These are phyloP conservation scores for Lutjanus argentimaculatus DNA, from an alignment of 2,797 vertebrate genomes.

Conservation along the genomic window DNA sequence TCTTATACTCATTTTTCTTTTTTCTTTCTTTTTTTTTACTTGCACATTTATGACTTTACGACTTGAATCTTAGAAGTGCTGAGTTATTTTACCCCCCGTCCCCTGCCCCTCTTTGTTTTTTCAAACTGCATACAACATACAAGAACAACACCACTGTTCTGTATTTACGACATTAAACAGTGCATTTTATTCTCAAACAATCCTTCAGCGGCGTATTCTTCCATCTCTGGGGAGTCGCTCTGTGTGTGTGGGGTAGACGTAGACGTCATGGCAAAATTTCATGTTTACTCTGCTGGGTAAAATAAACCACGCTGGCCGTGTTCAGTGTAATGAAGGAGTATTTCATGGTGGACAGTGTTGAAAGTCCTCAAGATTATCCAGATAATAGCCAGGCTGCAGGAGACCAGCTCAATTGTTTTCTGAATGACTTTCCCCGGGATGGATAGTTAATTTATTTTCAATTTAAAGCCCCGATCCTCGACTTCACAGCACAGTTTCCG, in stretches of 20 bases:
- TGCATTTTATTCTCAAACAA: neutral
- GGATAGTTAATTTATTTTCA: slow-evolving; percentile 58
- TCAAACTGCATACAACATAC: neutral
- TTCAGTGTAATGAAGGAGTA: slow-evolving; percentile 29
- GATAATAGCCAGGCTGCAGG: slow-evolving; percentile 67
- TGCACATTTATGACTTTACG: too few relatives aligned
- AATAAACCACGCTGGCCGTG: neutral
- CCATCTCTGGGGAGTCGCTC: too few relatives aligned
- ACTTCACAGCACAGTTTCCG: slow-evolving; percentile 12
- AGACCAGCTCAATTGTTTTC: slow-evolving; percentile 32
- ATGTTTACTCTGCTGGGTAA: neutral
- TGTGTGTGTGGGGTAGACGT: neutral
- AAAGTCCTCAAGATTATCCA: slow-evolving; percentile 75
- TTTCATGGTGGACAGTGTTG: slow-evolving; percentile 14
- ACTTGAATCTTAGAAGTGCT: too few relatives aligned
- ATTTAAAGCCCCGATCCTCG: slow-evolving; percentile 34
- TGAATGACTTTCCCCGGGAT: slow-evolving; percentile 38
- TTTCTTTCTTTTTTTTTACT: too few relatives aligned
- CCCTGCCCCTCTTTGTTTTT: too few relatives aligned
- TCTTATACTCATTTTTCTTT: too few relatives aligned
- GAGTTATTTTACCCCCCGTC: too few relatives aligned
- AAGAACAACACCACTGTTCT: neutral
- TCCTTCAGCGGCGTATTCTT: too few relatives aligned
- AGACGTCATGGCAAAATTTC: neutral
- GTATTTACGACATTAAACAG: neutral